Base-by-base conservation (phyloP, 2,113 vertebrate genomes). In the Eulacestoma nigropectus region DNA sequence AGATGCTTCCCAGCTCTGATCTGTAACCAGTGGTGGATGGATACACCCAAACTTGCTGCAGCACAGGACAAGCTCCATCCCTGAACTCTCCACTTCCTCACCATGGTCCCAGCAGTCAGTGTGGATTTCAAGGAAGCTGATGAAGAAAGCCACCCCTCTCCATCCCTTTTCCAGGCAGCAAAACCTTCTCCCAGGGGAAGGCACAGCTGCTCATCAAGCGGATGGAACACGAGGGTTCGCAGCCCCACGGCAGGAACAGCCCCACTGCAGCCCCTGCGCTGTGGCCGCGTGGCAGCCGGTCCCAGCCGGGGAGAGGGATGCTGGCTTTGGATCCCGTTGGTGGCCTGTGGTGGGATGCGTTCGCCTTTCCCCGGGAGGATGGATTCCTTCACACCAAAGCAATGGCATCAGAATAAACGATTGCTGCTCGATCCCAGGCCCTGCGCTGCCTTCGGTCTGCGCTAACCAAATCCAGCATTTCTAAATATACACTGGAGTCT, bases 401-500 rank as follows among this genome's bases (percentile, higher is more conserved):
- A 23, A 96, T 91, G 93, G 93, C 95, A 97, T 44, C 47, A 82
- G 93, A 97, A 96, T 84, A 97, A 96, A 97, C 88, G 70, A 84
- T 82, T 62, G 81, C 93, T 84, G 84, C 89, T 92, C 39, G 16
- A 41, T 95, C 94, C 91, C 93, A 95, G 94, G 95, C 93, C 94
- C 91, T 41, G 89, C 4, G 50, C 78, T 93, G 94, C 94, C 92
- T 96, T 63, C 94, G 13, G 76, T 87, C 93, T 82, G 64, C 23
- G 0, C 94, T 94, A 95, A 96, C 95, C 95, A 95, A 42, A 87
- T 78, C 95, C 94, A 96, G 96, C 93, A 81, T 81, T 95, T 95
- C 95, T 95, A 95, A 96, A 95, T 97, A 97, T 95, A 95, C 84
- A 87, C 93, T 91, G 94, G 96, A 97, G 96, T 9, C 96, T 96